A percentile compares a stretch with the other conserved stretches of the same genome.
Evolutionary conservation across 2,888 invertebrate species (phyloP).

Genomic region (Drosophila pseudotalamancana): DNA sequence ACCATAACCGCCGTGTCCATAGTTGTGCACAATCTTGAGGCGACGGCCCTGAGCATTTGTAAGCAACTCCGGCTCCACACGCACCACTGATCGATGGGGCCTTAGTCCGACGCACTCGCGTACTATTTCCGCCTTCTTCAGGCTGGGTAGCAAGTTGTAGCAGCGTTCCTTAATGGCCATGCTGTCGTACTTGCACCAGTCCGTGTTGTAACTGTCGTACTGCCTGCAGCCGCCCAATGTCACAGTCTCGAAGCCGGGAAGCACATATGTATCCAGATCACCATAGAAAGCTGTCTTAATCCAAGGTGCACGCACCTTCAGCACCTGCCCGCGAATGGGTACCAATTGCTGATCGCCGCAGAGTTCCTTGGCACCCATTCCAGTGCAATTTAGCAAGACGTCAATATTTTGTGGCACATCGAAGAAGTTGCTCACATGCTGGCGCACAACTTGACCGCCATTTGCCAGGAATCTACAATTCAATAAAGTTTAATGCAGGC

Average conservation of each 20-base stretch:
- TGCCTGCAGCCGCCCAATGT: slow-evolving; percentile 95
- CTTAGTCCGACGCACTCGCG: slow-evolving; percentile 91
- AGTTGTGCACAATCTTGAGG: slow-evolving; percentile 93
- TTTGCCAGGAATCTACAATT: slow-evolving; percentile 85
- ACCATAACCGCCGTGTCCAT: slow-evolving; percentile 98
- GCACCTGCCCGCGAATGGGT: slow-evolving; percentile 93
- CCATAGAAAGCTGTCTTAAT: slow-evolving; percentile 94
- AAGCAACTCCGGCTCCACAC: slow-evolving; percentile 89
- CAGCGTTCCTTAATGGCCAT: slow-evolving; percentile 92
- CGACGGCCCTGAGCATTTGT: slow-evolving; percentile 83
- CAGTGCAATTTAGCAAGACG: slow-evolving; percentile 93
- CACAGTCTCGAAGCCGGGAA: slow-evolving; percentile 90
- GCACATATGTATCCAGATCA: slow-evolving; percentile 93
- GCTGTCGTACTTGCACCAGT: slow-evolving; percentile 89
- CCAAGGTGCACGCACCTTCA: slow-evolving; percentile 94
- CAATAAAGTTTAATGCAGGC: neutral
- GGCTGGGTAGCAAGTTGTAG: slow-evolving; percentile 89
- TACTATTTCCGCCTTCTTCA: slow-evolving; percentile 86
- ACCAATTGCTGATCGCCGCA: slow-evolving; percentile 90
- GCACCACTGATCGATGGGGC: slow-evolving; percentile 90
- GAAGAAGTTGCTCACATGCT: slow-evolving; percentile 86
- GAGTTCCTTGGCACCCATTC: slow-evolving; percentile 91
- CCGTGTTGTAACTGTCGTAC: slow-evolving; percentile 90
- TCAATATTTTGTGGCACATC: slow-evolving; percentile 87
- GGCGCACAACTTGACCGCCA: slow-evolving; percentile 87